phyloP scores from a whole-genome alignment of 1,140 invertebrate species.

The Eupristina koningsbergeri region DNA sequence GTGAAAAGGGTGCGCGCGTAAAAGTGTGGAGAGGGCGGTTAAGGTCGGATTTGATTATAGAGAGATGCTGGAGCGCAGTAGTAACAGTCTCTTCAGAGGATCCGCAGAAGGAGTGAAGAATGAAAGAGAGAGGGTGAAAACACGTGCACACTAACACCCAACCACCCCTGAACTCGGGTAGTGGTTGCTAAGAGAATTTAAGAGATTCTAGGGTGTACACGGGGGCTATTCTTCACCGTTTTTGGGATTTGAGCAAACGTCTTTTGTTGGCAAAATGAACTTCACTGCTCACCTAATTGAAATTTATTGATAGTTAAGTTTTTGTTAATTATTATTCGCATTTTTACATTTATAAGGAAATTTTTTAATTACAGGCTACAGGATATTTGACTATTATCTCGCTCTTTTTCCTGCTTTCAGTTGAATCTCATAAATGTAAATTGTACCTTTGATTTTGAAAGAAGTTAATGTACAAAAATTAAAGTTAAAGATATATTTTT shows the following conservation, averaged over 20 bases:
- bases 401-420: too few species aligned
- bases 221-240: not conserved
- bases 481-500: too few species aligned
- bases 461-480: too few species aligned
- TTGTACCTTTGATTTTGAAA: too few species aligned
- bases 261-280: not conserved
- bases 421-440: too few species aligned
- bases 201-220: constrained; percentile 9
- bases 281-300: constrained; percentile 6
- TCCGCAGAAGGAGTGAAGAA: constrained; percentile 24
- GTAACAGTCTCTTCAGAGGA: constrained; percentile 9
- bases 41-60: constrained; percentile 72
- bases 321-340: not conserved
- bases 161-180: too few species aligned
- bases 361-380: too few species aligned
- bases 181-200: constrained; percentile 34
- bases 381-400: too few species aligned
- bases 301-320: constrained; percentile 26
- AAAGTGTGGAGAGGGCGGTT: constrained; percentile 60
- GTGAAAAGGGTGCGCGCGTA: constrained; percentile 65
- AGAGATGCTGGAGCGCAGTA: constrained; percentile 59
- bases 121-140: constrained; percentile 22
- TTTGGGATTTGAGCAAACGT: not conserved
- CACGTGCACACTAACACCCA: not conserved
- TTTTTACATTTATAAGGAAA: not conserved